Percentiles rank a stretch among this genome's conserved stretches.
phyloP scores from a whole-genome alignment of 2,113 vertebrate genomes.

The Spea multiplicata region DNA sequence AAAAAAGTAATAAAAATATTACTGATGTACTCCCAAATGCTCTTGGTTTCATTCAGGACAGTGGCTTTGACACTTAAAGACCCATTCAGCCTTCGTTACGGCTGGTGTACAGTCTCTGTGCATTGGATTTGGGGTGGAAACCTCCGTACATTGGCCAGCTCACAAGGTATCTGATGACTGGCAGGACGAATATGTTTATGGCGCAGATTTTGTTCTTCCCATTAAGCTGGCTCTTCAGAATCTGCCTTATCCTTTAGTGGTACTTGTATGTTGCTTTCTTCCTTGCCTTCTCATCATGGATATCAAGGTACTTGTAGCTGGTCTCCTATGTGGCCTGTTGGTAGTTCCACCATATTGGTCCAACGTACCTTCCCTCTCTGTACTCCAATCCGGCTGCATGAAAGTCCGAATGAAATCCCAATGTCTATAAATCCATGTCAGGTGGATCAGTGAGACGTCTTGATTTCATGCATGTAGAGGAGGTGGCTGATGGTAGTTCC shows the following conservation, averaged over 20 bases:
- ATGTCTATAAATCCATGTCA: too few relatives aligned
- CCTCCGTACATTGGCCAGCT: not conserved
- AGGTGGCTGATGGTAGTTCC: too few relatives aligned
- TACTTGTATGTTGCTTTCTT: slow-evolving; percentile 1
- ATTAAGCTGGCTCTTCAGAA: not conserved
- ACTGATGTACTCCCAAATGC: not conserved
- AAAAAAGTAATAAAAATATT: not conserved
- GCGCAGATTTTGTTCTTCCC: not conserved
- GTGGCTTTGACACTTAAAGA: not conserved
- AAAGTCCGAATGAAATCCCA: too few relatives aligned
- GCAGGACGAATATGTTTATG: not conserved
- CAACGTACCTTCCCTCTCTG: too few relatives aligned
- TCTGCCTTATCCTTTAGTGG: not conserved
- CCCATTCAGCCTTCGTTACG: not conserved
- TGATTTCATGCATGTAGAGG: too few relatives aligned
- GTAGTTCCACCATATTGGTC: too few relatives aligned
- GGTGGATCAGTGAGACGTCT: too few relatives aligned
- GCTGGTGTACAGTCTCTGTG: not conserved
- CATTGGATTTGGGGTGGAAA: not conserved
- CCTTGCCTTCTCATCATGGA: not conserved
- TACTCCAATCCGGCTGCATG: too few relatives aligned
- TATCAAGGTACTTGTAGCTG: not conserved
- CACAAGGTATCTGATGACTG: not conserved
- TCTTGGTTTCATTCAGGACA: not conserved
- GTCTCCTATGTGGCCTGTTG: not conserved